phyloP scores from a whole-genome alignment of 2,113 vertebrate genomes.

The Pollimyrus isidori region DNA sequence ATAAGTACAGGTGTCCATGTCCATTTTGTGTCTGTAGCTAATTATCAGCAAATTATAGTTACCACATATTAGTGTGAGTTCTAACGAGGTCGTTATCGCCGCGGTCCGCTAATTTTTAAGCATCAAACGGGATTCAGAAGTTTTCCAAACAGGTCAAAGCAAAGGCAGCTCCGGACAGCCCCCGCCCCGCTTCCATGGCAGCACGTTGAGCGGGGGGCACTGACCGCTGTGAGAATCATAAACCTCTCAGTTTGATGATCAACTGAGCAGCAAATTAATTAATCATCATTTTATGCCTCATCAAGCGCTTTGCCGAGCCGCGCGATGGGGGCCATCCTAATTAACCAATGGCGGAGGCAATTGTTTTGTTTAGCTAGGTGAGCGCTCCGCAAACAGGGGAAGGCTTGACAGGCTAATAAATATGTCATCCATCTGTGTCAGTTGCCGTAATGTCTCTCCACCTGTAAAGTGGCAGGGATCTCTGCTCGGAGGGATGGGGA shows the following conservation, averaged over 20 bases:
- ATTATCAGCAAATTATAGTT: neutral
- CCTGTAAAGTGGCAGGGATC: conserved; percentile 69
- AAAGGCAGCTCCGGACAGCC: conserved; percentile 68
- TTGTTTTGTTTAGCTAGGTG: conserved; percentile 87
- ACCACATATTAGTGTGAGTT: neutral
- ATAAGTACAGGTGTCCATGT: neutral
- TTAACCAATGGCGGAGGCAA: conserved; percentile 81
- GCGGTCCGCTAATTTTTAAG: neutral
- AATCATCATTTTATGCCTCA: conserved; percentile 99
- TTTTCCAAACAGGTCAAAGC: conserved; percentile 71
- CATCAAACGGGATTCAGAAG: conserved; percentile 25
- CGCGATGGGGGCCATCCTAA: conserved; percentile 71
- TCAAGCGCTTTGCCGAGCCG: conserved; percentile 86
- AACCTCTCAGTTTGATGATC: conserved; percentile 92
- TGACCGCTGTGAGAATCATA: conserved; percentile 94
- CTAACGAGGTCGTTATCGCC: neutral
- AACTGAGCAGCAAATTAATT: conserved; percentile 99
- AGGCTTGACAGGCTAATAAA: conserved; percentile 91
- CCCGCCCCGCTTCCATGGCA: conserved; percentile 55
- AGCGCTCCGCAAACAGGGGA: conserved; percentile 75
- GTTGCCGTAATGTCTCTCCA: conserved; percentile 65
- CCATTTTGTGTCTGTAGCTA: neutral
- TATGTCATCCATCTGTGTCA: conserved; percentile 90
- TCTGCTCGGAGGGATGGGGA: conserved; percentile 58
- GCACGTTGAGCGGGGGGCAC: conserved; percentile 56